Base-by-base conservation (phyloP, 2,888 invertebrate genomes). In the Alcis repandata region DNA sequence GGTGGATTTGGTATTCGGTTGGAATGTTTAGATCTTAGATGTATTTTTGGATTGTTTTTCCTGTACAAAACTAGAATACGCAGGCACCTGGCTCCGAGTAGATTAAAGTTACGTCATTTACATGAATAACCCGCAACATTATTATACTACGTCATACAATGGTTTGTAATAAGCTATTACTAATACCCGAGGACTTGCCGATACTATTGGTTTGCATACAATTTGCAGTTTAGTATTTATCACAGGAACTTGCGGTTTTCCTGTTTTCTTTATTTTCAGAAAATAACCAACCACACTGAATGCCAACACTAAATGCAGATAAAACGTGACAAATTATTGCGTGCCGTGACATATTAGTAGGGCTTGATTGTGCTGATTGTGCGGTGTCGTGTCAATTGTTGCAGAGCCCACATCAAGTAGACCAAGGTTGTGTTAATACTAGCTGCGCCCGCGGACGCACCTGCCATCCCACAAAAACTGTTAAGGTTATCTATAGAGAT, bases 221-320 rank as follows among this genome's bases (percentile, higher is more conserved):
- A 13, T 15, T 27, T n/a, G 7, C 27, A 13, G n/a, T 46, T 15
- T 7, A 9, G 11, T 4, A 7, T 27, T 22, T n/a, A 8, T 46
- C 10, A n/a, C 11, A n/a, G 3, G 13, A 13, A n/a, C 22, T 46
- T 22, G n/a, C n/a, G 0, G n/a, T 27, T 46, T 46, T 46, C n/a
- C 46, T 46, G 46, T 46, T 46, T n/a, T 22, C 41, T 41, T 11
- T 40, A 40, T 41, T 41, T n/a, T 15, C 15, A 4, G 15, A 17
- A 41, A 17, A 41, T 41, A 41, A 41, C n/a, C 17, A 15, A n/a
- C n/a, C n/a, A n/a, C n/a, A n/a, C n/a, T n/a, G n/a, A n/a, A n/a
- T 17, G 17, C 41, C 13, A 27, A 27, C 6, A 27, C 3, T 27
- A 6, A 27, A 27, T 6, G 6, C 27, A 27, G 6, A 27, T 27